A percentile compares a stretch with the other conserved stretches of the same genome.
phyloP scores from a whole-genome alignment of 1,140 invertebrate genomes.

The Onthophagus taurus region DNA sequence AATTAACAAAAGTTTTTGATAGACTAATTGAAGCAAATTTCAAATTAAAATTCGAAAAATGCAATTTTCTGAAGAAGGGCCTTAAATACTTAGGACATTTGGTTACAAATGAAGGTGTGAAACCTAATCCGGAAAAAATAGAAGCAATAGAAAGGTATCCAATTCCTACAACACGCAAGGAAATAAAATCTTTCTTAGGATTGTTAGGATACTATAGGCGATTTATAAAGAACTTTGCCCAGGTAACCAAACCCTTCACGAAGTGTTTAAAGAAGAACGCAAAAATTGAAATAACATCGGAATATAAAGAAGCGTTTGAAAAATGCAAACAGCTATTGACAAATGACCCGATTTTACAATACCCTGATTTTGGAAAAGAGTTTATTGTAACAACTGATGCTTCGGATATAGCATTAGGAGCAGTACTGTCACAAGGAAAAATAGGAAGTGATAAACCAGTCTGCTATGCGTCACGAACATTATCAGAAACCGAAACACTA shows the following conservation, averaged over 20 bases:
- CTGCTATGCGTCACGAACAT: conserved; percentile 27
- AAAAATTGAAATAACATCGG: conserved; percentile 3
- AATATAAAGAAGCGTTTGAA: neutral
- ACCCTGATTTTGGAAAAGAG: conserved; percentile 26
- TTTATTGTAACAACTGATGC: conserved; percentile 20
- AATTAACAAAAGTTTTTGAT: conserved; percentile 5
- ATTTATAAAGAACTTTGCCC: conserved; percentile 21
- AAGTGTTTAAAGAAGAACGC: conserved; percentile 12
- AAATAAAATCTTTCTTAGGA: conserved; percentile 38
- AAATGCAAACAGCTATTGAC: neutral
- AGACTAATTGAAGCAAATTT: conserved; percentile 13
- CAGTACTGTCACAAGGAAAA: conserved; percentile 41
- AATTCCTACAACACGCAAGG: conserved; percentile 29
- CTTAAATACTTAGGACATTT: conserved; percentile 36
- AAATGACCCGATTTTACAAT: conserved; percentile 5
- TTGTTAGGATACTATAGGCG: conserved; percentile 36
- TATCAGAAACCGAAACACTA: conserved; percentile 24
- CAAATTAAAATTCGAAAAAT: conserved; percentile 16
- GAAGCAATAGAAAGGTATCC: conserved; percentile 32
- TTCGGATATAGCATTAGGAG: conserved; percentile 29
- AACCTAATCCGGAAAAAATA: conserved; percentile 35
- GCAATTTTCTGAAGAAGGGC: conserved; percentile 32
- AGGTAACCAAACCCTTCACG: conserved; percentile 18
- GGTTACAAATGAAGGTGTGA: conserved; percentile 33
- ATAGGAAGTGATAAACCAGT: conserved; percentile 22